Evolutionary conservation across 2,113 vertebrate species (phyloP), one percentile per base, ranked within the genome.

Genomic region (Daboia siamensis): DNA sequence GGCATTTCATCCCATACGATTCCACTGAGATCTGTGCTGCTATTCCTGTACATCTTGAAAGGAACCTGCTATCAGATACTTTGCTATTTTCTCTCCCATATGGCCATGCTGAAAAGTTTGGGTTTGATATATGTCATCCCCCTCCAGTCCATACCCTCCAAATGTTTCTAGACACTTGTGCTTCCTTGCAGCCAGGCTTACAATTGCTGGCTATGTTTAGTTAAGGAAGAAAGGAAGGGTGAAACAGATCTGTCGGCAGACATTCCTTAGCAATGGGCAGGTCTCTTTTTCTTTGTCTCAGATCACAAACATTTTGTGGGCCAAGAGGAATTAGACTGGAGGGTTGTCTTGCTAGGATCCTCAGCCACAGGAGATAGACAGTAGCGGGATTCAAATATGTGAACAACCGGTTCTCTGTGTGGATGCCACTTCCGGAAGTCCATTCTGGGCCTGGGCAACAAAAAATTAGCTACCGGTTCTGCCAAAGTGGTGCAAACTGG

Each of bases 61-160:
- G 96, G 96, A 97, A 95, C 89, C 96, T 97, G 96, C 96, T 95
- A 96, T 93, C 94, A 97, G 97, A 97, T 97, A 96, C 97, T 96
- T 93, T 96, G 97, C 94, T 97, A 96, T 97, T 96, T 96, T 97
- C 94, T 96, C 92, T 97, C 94, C 33, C 91, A 44, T 91, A 93
- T 94, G 91, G 93, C 95, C 91, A 59, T 94, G 92, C 95, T 92
- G 94, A 94, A 94, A 94, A 96, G 97, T 95, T 0, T 96, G 94
- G 96, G 64, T 15, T 69, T n/a, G 64, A 69, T 33, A 51, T 95
- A 96, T 96, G 97, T 97, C 96, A 97, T 94, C 90, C 95, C 91
- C 91, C 0, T 0, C 93, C 94, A 96, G 94, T 92, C 44, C 94
- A 95, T 0, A 0, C 0, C 10, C 93, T 96, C 93, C 94, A 95